Percentiles rank a stretch among this genome's conserved stretches.
These are phyloP conservation scores for Neosalanx taihuensis DNA, from an alignment of 2,797 vertebrate genomes.

Conservation along the genomic window DNA sequence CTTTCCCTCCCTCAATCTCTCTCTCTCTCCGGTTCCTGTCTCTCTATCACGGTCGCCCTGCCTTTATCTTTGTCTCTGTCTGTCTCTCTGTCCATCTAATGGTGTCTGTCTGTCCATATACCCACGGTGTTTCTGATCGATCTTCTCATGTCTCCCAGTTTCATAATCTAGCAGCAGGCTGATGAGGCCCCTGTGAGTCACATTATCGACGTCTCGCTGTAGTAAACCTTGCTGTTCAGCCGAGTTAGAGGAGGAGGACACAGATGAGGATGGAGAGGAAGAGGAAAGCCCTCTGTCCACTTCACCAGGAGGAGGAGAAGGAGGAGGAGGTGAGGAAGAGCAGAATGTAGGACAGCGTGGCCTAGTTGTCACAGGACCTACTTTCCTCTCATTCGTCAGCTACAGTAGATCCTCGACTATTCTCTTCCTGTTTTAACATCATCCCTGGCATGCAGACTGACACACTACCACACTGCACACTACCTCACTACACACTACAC, in stretches of 20 bases:
- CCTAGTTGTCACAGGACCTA: conserved; percentile 60
- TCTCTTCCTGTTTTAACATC: too few relatives aligned
- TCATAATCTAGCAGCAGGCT: too few relatives aligned
- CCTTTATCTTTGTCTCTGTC: neutral
- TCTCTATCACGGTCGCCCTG: neutral
- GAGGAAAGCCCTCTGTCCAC: neutral
- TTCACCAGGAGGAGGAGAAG: neutral
- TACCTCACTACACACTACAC: too few relatives aligned
- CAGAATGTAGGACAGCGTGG: conserved; percentile 61
- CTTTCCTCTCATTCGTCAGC: conserved; percentile 54
- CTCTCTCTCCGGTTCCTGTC: neutral
- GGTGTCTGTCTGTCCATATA: neutral
- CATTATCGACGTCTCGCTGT: neutral
- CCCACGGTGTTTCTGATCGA: too few relatives aligned
- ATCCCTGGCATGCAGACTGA: too few relatives aligned
- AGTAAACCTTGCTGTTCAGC: neutral
- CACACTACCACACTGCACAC: too few relatives aligned
- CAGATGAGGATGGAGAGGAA: neutral
- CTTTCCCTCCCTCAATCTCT: neutral
- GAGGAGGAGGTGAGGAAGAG: conserved; percentile 26
- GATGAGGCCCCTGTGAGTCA: neutral
- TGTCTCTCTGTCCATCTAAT: neutral
- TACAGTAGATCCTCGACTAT: too few relatives aligned
- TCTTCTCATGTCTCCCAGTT: too few relatives aligned
- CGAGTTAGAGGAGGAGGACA: neutral